Base-by-base conservation (phyloP, 2,113 vertebrate species). In the Aspidoscelis tigris region DNA sequence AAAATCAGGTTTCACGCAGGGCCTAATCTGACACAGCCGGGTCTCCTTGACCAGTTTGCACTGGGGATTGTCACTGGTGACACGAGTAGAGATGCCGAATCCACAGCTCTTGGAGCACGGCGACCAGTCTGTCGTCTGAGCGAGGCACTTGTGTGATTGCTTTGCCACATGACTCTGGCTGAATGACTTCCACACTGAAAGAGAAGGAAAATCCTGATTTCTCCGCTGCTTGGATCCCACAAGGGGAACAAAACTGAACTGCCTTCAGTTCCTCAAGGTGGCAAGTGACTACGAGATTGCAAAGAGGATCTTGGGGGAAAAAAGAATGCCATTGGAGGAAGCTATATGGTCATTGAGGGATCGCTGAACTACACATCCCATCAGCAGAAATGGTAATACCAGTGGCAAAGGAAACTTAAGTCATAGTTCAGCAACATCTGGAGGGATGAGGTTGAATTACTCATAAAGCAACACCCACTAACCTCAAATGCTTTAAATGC, bases 21-120 rank as follows among this genome's bases (percentile, higher is more conserved):
- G 96, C 12, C 96, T 94, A 78, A 97, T 81, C 94, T 96, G 96
- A 89, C 97, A 97, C 78, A 97, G 95, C 1, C 95, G 95, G 1
- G 95, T 96, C 92, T 97, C 97, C 92, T 96, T 97, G 87, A 95
- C 88, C 90, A 97, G 93, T 84, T 97, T 97, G 88, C 97, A 97
- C 41, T 93, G 93, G 21, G 90, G 92, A 71, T 97, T 97, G 87
- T 97, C 93, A 22, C 95, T 97, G 93, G 96, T 96, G 86, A 97
- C 92, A 1, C 96, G 94, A 50, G 95, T 95, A n/a, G 97, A 97
- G 58, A 97, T 87, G 24, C 96, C 97, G 94, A 96, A 95, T 70
- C 96, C 96, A 8, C 97, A 97, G 86, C 93, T 97, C 83, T 96
- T 95, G 3, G 97, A 97, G 84, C 97, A 97, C 66, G 95, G 94